Percentiles rank a stretch among this genome's conserved stretches.
Evolutionary conservation across 1,140 invertebrate genomes (phyloP).

Genomic region (Spodoptera frugiperda): DNA sequence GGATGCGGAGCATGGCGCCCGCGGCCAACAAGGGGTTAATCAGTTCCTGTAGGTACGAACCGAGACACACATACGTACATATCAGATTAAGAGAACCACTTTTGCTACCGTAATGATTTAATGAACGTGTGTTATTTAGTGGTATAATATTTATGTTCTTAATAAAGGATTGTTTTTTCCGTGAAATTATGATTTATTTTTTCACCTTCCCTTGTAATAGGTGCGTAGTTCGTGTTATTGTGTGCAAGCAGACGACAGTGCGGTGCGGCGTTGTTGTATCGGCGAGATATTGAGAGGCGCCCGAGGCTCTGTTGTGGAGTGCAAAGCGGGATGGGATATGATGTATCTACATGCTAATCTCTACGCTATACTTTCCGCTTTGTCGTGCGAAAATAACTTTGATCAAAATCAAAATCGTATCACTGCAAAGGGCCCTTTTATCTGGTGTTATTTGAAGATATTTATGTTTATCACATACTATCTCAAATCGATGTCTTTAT

Average conservation of each 20-base stretch:
- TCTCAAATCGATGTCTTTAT: no score
- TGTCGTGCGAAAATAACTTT: conserved; percentile 37
- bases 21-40: conserved; percentile 43
- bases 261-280: conserved; percentile 16
- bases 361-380: conserved; percentile 23
- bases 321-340: conserved; percentile 47
- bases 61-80: background rate
- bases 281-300: conserved; percentile 52
- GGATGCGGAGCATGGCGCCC: conserved; percentile 27
- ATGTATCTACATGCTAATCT: conserved; percentile 54
- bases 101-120: no score
- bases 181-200: no score
- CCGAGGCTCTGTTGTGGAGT: conserved; percentile 45
- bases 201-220: background rate
- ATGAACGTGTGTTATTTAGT: no score
- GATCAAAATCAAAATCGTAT: conserved; percentile 16
- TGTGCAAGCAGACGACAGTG: background rate
- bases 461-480: background rate
- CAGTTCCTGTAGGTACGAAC: conserved; percentile 30
- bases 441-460: background rate
- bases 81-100: background rate
- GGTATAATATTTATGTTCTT: background rate
- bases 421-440: conserved; percentile 6
- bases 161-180: background rate
- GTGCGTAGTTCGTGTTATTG: background rate